Evolutionary conservation across 2,113 vertebrate genomes (phyloP).

Genomic region (Pelobates fuscus): DNA sequence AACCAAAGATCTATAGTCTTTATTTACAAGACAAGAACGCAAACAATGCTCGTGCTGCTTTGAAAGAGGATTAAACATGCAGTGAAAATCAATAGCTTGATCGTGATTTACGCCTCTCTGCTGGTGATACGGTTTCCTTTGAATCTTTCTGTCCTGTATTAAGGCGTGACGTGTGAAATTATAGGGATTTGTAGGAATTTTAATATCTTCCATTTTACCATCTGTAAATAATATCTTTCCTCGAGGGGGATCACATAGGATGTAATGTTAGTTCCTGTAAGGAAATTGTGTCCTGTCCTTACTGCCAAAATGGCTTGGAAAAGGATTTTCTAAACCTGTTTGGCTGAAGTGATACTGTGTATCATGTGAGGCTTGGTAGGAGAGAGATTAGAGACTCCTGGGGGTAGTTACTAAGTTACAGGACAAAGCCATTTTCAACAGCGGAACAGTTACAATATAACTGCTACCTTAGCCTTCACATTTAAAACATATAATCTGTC

Average conservation of each 20-base stretch:
- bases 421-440: conserved; percentile 15
- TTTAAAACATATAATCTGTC: no score
- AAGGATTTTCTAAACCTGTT: conserved; percentile 27
- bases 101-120: neutral
- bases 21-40: conserved; percentile 3
- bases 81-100: conserved; percentile 2
- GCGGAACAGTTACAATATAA: conserved; percentile 15
- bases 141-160: neutral
- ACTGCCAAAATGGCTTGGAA: conserved; percentile 21
- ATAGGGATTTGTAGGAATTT: conserved; percentile 25
- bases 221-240: conserved; percentile 37
- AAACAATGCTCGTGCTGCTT: neutral
- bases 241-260: conserved; percentile 17
- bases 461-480: neutral
- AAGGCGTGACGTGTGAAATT: conserved; percentile 10
- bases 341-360: conserved; percentile 11
- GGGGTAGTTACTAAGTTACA: conserved; percentile 36
- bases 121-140: neutral
- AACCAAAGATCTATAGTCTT: conserved; percentile 25
- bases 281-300: conserved; percentile 7
- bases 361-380: neutral
- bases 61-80: conserved; percentile 4
- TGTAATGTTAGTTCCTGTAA: conserved; percentile 37
- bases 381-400: conserved; percentile 11
- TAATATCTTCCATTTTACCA: conserved; percentile 10